Base-by-base conservation (phyloP, 2,113 vertebrate species). In the Istiophorus platypterus region DNA sequence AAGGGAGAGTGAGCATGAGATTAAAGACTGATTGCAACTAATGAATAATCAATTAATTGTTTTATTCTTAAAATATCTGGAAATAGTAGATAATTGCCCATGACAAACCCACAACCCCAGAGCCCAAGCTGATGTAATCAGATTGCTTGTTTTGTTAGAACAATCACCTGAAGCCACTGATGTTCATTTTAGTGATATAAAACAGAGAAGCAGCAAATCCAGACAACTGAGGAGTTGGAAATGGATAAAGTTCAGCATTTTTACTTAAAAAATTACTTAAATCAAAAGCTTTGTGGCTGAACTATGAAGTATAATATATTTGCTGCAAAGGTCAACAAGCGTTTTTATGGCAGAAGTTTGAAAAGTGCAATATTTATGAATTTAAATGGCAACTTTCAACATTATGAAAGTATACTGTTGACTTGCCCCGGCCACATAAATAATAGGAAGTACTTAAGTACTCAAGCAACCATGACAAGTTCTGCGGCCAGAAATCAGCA, bases 401-500 rank as follows among this genome's bases (percentile, higher is more conserved):
- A 75, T 81, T 39, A 66, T 52, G 39, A 84, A 88, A 65, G 72
- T 82, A 24, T 22, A 27, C 77, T 78, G 75, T 88, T 91, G 89
- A 90, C 72, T 71, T 89, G 41, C 71, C 72, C 47, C 51, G 78
- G 72, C 85, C 80, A 84, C 76, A 84, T 76, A 85, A 88, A 88
- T 85, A 85, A 81, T 80, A 85, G 77, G 58, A 94, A 93, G 90
- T 83, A 82, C 92, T 92, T 90, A 84, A 82, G 83, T 76, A 85
- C 82, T 90, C 85, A 90, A 89, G 89, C 82, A 84, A 71, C 85
- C 84, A 27, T 90, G 86, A 88, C 81, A 27, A 52, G 56, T 75
- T 88, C 76, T 67, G 78, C 56, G 84, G 80, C 87, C 83, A 85
- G 76, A 88, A 91, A 77, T 93, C 90, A 82, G 84, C 78, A 82